Evolutionary conservation across 2,888 invertebrate species (phyloP).

Genomic region (Hypomecis atomaria): DNA sequence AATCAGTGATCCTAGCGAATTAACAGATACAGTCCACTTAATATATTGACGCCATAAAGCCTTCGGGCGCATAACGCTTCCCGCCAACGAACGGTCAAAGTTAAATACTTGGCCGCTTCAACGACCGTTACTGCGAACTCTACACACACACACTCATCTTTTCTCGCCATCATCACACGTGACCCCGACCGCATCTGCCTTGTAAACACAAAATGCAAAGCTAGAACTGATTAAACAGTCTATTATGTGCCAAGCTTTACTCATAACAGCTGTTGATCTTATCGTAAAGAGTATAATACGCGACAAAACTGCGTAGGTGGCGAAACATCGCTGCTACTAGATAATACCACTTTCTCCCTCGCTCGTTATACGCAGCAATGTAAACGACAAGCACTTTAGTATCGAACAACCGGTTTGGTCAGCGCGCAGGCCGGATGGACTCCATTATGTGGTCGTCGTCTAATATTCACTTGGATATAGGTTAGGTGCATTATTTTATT

Average conservation of each 20-base stretch:
- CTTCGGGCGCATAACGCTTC: no score
- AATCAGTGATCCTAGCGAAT: no score
- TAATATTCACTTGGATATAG: conserved; percentile 56
- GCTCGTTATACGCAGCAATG: conserved; percentile 28
- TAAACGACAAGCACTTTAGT: conserved; percentile 40
- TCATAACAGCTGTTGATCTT: conserved; percentile 2
- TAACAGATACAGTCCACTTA: no score
- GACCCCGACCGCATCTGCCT: conserved; percentile 2
- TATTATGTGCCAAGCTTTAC: background rate
- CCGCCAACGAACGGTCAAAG: no score
- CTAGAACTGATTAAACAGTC: background rate
- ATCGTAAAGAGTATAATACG: background rate
- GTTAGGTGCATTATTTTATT: conserved; percentile 47
- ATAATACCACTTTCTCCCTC: background rate
- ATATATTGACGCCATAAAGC: no score
- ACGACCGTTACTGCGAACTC: background rate
- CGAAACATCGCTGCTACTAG: conserved; percentile 5
- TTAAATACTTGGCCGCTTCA: no score
- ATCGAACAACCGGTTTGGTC: conserved; percentile 54
- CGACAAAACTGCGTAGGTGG: background rate
- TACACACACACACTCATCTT: background rate
- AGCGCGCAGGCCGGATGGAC: conserved; percentile 58
- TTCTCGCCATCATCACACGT: background rate
- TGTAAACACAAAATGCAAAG: conserved; percentile 1
- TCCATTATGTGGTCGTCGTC: conserved; percentile 61